Conservation (phyloP, 2,888 invertebrate genomes). For the Congeria kusceri region DNA sequence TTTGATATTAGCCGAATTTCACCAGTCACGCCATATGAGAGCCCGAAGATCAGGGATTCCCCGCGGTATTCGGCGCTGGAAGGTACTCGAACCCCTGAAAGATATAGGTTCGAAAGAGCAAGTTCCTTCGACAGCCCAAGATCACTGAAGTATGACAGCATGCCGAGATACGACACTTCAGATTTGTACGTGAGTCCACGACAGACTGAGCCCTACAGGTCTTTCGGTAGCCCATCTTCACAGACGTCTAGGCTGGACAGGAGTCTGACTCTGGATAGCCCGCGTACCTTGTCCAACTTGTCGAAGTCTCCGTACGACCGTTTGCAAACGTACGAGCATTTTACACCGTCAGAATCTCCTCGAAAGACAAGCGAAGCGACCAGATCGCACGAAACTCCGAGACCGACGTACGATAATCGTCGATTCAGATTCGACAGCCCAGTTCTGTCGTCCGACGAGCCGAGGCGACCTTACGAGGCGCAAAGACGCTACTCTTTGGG, state of each 20-base stretch:
- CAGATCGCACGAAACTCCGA: slow-evolving; percentile 20
- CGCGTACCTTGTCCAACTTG: no score
- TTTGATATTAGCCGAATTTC: no score
- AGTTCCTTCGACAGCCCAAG: slow-evolving; percentile 19
- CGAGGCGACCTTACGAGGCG: slow-evolving; percentile 15
- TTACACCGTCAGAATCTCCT: no score
- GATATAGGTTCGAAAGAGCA: background rate
- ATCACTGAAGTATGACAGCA: slow-evolving; percentile 1
- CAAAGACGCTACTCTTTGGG: slow-evolving; percentile 14
- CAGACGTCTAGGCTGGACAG: background rate
- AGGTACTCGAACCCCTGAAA: background rate
- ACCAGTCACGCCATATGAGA: slow-evolving; percentile 17
- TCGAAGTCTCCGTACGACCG: no score
- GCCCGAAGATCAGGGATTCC: slow-evolving; percentile 14
- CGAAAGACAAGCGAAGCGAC: background rate
- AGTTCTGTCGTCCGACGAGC: slow-evolving; percentile 4
- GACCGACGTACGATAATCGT: slow-evolving; percentile 9
- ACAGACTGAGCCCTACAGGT: background rate
- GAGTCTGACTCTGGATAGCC: no score
- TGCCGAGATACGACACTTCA: background rate
- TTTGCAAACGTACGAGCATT: no score
- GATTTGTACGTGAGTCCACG: background rate
- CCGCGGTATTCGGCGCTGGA: background rate
- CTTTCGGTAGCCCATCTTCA: slow-evolving; percentile 12
- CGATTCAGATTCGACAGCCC: slow-evolving; percentile 15